phyloP scores from a whole-genome alignment of 2,888 invertebrate species.

The Dryobotodes eremita region DNA sequence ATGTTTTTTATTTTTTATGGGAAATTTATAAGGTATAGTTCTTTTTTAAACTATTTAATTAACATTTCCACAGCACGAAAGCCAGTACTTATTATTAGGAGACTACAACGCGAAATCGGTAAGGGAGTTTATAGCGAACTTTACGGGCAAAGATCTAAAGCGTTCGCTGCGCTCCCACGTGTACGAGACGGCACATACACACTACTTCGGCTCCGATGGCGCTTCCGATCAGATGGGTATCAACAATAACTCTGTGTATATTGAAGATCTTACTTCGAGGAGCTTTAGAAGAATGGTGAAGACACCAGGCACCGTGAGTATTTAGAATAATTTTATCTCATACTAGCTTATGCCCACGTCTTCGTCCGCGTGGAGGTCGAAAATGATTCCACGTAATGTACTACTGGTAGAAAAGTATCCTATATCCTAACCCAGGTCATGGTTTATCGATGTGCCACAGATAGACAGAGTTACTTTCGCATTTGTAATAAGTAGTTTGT shows the following conservation, averaged over 20 bases:
- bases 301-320: slow-evolving; percentile 90
- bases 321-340: background rate
- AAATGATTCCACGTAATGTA: background rate
- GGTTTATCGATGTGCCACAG: background rate
- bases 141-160: slow-evolving; percentile 82
- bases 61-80: slow-evolving; percentile 91
- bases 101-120: slow-evolving; percentile 88
- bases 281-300: slow-evolving; percentile 92
- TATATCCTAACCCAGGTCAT: background rate
- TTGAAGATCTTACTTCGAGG: slow-evolving; percentile 92
- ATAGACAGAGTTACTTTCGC: background rate
- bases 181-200: slow-evolving; percentile 82
- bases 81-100: slow-evolving; percentile 91
- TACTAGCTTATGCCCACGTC: background rate
- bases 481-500: background rate
- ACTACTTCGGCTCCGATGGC: slow-evolving; percentile 82
- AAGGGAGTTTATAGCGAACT: slow-evolving; percentile 90
- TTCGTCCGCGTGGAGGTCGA: background rate
- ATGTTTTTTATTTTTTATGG: background rate
- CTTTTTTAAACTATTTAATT: background rate
- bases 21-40: background rate
- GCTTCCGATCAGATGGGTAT: slow-evolving; percentile 66
- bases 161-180: slow-evolving; percentile 84
- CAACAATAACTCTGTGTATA: slow-evolving; percentile 82
- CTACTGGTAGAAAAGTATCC: background rate